These are phyloP conservation scores for Cheiracanthium punctorium DNA, from an alignment of 2,888 invertebrate genomes.

Conservation along the genomic window DNA sequence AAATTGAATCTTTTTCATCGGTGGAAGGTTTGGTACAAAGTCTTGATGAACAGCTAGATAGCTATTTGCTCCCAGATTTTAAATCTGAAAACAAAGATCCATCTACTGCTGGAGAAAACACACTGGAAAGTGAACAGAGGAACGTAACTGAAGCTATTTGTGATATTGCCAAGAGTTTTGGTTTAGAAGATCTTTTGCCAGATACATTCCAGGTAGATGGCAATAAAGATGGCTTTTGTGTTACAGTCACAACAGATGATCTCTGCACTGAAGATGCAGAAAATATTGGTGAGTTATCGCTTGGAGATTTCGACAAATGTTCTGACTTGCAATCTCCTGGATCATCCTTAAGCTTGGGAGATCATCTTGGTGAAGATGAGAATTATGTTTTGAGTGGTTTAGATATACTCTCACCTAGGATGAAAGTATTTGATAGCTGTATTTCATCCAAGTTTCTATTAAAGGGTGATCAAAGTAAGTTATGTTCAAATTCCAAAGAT, in stretches of 20 bases:
- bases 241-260: conserved; percentile 7
- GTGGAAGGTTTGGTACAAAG: conserved; percentile 58
- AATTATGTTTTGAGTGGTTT: conserved; percentile 38
- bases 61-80: conserved; percentile 40
- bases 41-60: conserved; percentile 57
- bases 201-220: conserved; percentile 52
- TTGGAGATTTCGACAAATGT: conserved; percentile 57
- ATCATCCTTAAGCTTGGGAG: conserved; percentile 43
- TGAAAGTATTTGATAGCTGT: neutral
- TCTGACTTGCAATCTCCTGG: conserved; percentile 35
- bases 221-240: conserved; percentile 33
- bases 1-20: conserved; percentile 50
- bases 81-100: conserved; percentile 32
- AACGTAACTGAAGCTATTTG: conserved; percentile 55
- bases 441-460: neutral
- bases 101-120: conserved; percentile 23
- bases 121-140: conserved; percentile 34
- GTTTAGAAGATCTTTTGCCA: conserved; percentile 56
- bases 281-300: conserved; percentile 32
- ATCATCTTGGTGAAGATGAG: conserved; percentile 31
- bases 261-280: conserved; percentile 19
- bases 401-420: conserved; percentile 22
- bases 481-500: conserved; percentile 25
- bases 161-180: conserved; percentile 57
- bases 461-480: conserved; percentile 1